These are phyloP conservation scores for Burhinus oedicnemus DNA, from an alignment of 2,113 vertebrate species.

Conservation along the genomic window DNA sequence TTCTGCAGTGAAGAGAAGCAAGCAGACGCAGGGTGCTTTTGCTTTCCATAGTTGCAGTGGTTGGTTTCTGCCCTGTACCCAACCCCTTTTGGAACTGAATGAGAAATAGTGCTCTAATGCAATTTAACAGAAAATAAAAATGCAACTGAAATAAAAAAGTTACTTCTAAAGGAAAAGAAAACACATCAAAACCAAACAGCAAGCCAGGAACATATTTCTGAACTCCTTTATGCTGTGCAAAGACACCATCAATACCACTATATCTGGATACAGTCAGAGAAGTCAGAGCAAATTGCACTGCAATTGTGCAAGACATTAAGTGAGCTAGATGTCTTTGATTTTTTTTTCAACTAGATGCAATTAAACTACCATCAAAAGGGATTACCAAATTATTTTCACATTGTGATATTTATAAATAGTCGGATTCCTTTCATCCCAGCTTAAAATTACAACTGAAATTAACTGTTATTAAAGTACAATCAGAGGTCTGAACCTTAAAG, in stretches of 20 bases:
- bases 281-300: neutral
- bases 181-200: neutral
- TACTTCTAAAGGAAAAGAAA: neutral
- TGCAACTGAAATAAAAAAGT: neutral
- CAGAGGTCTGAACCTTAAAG: neutral
- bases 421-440: neutral
- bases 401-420: neutral
- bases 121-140: neutral
- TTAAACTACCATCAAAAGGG: neutral
- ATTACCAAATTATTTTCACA: neutral
- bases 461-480: neutral
- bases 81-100: neutral
- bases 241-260: neutral
- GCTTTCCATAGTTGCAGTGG: neutral
- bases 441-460: neutral
- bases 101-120: neutral
- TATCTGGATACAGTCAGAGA: neutral
- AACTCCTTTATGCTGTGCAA: neutral
- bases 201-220: neutral
- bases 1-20: neutral
- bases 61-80: neutral
- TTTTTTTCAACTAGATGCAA: neutral
- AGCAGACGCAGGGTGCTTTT: neutral
- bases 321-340: neutral
- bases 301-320: neutral